Base-by-base conservation (phyloP, 2,797 vertebrate genomes). In the Simalia tracyae region DNA sequence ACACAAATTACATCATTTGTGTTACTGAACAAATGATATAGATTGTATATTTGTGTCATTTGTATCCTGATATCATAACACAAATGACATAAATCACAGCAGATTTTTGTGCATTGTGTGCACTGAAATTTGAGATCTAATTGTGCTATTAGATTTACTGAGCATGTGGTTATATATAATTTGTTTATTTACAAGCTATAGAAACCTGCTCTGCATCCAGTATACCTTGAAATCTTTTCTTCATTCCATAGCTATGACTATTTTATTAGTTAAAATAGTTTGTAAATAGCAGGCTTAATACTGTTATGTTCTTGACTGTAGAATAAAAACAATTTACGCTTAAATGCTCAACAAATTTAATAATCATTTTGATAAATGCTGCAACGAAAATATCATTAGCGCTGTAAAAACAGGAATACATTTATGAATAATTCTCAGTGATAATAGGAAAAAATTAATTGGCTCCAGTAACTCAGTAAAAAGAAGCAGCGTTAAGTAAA, bases 381-480 rank as follows among this genome's bases (percentile, higher is more conserved):
- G 36, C 6, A 17, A 50, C 95, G 28, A 91, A 95, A 95, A 91
- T 11, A 93, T 15, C 28, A 94, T 87, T 63, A 84, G 92, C 31
- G 87, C 92, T 54, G 89, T 93, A 90, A 87, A 90, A 76, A 24
- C 50, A 85, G 92, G 76, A 36, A 50, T 87, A 59, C 5, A 0
- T 93, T 93, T 94, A 93, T 89, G 92, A 95, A 28, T 56, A 91
- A 91, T 63, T 95, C 91, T 94, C 87, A 95, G 85, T 92, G 93
- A 92, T 64, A 92, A 4, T 5, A 91, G 72, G 56, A 95, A 95
- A 66, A 89, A 86, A 92, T 91, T 94, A 96, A 94, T 95, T 94
- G 96, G 95, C 93, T 92, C n/a, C 95, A 94, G 96, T 97, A 97
- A 97, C 95, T 96, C 96, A 97, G 95, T 95, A 96, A 97, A 94